Evolutionary conservation across 2,113 vertebrate species (phyloP).

Genomic region (Alethe diademata): DNA sequence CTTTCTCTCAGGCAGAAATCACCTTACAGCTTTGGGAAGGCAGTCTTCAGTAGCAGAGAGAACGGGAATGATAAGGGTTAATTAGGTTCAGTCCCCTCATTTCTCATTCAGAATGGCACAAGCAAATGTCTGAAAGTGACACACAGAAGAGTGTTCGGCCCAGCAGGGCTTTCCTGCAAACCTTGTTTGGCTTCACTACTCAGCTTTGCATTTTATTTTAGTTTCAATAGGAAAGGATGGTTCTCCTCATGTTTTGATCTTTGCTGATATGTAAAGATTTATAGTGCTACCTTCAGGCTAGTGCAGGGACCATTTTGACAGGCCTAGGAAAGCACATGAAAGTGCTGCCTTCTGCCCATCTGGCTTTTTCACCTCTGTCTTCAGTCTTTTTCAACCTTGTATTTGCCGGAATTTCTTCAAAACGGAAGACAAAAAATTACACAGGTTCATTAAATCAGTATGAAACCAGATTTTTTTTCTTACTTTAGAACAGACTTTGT

Average conservation of each 20-base stretch:
- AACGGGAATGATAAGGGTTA: background rate
- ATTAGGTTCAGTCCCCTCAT: background rate
- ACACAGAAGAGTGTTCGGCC: background rate
- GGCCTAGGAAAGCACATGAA: background rate
- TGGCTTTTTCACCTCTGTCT: background rate
- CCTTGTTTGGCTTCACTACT: background rate
- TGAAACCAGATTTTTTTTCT: background rate
- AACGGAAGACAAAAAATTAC: background rate
- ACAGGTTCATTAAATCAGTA: background rate
- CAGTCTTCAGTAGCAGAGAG: background rate
- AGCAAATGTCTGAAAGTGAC: background rate
- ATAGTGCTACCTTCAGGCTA: background rate
- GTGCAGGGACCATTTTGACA: background rate
- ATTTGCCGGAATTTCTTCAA: background rate
- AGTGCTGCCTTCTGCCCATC: background rate
- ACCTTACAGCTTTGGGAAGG: background rate
- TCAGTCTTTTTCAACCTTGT: background rate
- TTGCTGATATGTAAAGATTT: background rate
- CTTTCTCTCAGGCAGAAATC: background rate
- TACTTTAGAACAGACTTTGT: background rate
- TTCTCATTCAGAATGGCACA: background rate
- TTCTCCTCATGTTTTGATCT: background rate
- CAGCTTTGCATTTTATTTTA: background rate
- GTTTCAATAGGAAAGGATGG: background rate
- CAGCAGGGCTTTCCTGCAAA: background rate